Percentiles rank a stretch among this genome's conserved stretches.
Evolutionary conservation across 1,140 invertebrate species (phyloP).

Genomic region (Zeugodacus cucurbitae): DNA sequence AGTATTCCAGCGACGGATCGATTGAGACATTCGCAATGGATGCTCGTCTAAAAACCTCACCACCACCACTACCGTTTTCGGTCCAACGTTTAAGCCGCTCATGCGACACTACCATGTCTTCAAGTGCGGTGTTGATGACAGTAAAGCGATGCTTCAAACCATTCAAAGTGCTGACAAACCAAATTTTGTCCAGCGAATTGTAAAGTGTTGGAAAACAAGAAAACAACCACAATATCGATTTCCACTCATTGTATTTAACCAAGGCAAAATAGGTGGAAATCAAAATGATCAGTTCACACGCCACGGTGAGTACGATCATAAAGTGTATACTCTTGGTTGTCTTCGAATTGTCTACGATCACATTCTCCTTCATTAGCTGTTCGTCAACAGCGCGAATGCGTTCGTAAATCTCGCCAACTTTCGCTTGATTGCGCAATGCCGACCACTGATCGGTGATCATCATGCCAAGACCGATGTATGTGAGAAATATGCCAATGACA

Average conservation of each 20-base stretch:
- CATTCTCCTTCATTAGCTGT: constrained; percentile 53
- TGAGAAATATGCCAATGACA: constrained; percentile 63
- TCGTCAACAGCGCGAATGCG: constrained; percentile 60
- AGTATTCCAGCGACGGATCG: constrained; percentile 52
- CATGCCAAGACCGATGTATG: constrained; percentile 63
- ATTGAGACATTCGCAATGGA: not conserved
- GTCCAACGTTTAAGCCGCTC: constrained; percentile 55
- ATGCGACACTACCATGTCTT: constrained; percentile 54
- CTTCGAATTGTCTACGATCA: constrained; percentile 53
- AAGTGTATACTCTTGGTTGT: constrained; percentile 52
- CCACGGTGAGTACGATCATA: constrained; percentile 55
- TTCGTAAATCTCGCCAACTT: constrained; percentile 57
- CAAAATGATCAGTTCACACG: constrained; percentile 58
- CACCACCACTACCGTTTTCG: constrained; percentile 5
- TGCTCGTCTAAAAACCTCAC: not conserved
- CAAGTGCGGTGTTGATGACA: constrained; percentile 57
- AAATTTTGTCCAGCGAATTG: constrained; percentile 63
- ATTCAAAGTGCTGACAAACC: constrained; percentile 60
- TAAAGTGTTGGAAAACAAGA: constrained; percentile 59
- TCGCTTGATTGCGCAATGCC: constrained; percentile 55
- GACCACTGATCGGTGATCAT: constrained; percentile 61
- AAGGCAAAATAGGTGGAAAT: constrained; percentile 53
- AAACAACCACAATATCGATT: constrained; percentile 56
- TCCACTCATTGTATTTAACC: constrained; percentile 56
- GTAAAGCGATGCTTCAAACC: constrained; percentile 59